Evolutionary conservation across 2,888 invertebrate species (phyloP).

Genomic region (Pasiphila rectangulata): DNA sequence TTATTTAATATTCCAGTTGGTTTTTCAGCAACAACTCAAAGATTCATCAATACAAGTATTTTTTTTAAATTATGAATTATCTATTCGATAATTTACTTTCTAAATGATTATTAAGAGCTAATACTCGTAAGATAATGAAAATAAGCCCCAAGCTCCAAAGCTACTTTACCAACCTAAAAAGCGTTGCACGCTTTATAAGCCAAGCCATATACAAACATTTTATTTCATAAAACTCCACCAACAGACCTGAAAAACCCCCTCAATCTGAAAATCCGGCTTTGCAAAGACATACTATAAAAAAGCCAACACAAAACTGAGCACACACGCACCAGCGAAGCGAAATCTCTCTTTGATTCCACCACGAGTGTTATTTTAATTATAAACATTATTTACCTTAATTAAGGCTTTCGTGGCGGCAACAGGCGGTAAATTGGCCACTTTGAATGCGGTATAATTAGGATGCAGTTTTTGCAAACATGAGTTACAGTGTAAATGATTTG

Average conservation of each 20-base stretch:
- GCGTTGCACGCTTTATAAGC: no score
- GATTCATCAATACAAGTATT: no score
- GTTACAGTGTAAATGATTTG: not conserved
- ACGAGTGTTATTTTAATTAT: constrained; percentile 78
- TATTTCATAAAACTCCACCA: not conserved
- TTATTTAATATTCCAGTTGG: no score
- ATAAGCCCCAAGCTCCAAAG: no score
- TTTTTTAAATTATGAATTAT: no score
- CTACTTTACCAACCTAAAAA: no score
- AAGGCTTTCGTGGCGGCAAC: constrained; percentile 59
- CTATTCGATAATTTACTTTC: no score
- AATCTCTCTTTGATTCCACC: constrained; percentile 66
- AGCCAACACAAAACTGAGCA: constrained; percentile 60
- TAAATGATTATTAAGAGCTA: no score
- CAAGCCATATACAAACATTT: no score
- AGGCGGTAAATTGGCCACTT: constrained; percentile 68
- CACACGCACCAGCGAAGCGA: constrained; percentile 58
- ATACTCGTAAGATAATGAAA: no score
- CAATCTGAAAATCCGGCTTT: not conserved
- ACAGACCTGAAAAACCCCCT: not conserved
- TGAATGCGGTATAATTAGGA: constrained; percentile 69
- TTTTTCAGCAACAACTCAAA: no score
- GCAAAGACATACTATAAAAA: constrained; percentile 45
- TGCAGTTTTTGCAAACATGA: constrained; percentile 56
- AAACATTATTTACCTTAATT: constrained; percentile 79